Evolutionary conservation across 92 coral and sea anemone species (phyloP).

Genomic region (Siderastrea radians): DNA sequence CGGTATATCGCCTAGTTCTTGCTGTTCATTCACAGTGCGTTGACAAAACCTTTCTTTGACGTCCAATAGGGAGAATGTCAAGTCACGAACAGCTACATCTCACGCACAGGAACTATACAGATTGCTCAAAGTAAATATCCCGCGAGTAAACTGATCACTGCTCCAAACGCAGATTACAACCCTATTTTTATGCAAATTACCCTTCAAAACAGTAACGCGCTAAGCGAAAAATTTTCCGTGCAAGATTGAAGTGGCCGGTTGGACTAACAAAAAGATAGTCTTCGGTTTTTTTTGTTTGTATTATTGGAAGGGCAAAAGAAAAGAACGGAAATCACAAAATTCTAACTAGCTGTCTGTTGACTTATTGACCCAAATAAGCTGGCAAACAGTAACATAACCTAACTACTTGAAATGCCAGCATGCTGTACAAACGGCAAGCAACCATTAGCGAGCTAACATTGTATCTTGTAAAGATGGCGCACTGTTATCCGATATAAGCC

Average conservation of each 20-base stretch:
- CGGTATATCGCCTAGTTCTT: background rate
- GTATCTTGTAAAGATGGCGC: constrained; percentile 20
- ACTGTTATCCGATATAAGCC: constrained; percentile 34
- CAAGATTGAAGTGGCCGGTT: background rate
- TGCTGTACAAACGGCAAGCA: constrained; percentile 44
- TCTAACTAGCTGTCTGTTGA: constrained; percentile 52
- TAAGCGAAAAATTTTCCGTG: constrained; percentile 3
- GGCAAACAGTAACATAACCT: constrained; percentile 66
- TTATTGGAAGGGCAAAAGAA: constrained; percentile 45
- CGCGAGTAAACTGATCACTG: constrained; percentile 57
- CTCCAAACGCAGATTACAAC: constrained; percentile 65
- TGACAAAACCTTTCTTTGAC: constrained; percentile 14
- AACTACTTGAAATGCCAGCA: constrained; percentile 64
- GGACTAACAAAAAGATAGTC: background rate
- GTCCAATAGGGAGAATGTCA: background rate
- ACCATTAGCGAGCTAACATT: constrained; percentile 19
- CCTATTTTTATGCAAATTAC: constrained; percentile 87
- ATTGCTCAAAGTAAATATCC: constrained; percentile 52
- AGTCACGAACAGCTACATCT: constrained; percentile 59
- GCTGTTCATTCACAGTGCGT: constrained; percentile 18
- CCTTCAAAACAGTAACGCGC: constrained; percentile 38
- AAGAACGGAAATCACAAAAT: constrained; percentile 52
- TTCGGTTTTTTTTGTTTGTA: constrained; percentile 17
- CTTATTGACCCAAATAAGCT: constrained; percentile 58
- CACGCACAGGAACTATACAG: constrained; percentile 39